Evolutionary conservation across 2,888 invertebrate genomes (phyloP).

Genomic region (Eremobia ochroleuca): DNA sequence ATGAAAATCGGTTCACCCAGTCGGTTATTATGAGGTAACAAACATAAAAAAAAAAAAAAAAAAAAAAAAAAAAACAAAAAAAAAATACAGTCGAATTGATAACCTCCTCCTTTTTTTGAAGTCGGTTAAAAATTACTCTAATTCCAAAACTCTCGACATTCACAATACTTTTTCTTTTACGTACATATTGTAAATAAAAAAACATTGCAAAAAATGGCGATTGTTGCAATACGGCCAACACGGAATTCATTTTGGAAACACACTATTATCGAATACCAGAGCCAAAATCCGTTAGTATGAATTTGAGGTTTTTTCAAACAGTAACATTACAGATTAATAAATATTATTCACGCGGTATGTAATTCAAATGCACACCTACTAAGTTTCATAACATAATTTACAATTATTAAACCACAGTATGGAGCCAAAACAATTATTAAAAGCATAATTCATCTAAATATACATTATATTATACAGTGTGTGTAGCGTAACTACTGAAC

Average conservation of each 20-base stretch:
- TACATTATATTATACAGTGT: conserved; percentile 61
- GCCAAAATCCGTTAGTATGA: background rate
- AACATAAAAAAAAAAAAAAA: too few species aligned
- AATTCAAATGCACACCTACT: conserved; percentile 16
- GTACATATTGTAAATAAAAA: background rate
- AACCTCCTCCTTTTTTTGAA: too few species aligned
- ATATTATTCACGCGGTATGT: background rate
- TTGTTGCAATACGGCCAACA: background rate
- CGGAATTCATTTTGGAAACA: conserved; percentile 3
- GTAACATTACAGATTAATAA: background rate
- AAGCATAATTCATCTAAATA: conserved; percentile 64
- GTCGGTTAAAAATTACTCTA: too few species aligned
- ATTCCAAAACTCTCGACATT: too few species aligned
- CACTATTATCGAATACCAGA: background rate
- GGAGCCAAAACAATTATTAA: conserved; percentile 58
- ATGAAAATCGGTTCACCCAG: too few species aligned
- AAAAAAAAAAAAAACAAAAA: too few species aligned
- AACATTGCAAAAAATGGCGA: background rate
- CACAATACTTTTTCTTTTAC: too few species aligned
- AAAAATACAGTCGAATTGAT: too few species aligned
- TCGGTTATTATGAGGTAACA: too few species aligned
- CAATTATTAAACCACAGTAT: conserved; percentile 41
- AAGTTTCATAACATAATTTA: conserved; percentile 37
- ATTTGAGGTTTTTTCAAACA: background rate
- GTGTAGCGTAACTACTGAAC: conserved; percentile 67